Evolutionary conservation across 2,888 invertebrate species (phyloP).

Genomic region (Myopa tessellatipennis): DNA sequence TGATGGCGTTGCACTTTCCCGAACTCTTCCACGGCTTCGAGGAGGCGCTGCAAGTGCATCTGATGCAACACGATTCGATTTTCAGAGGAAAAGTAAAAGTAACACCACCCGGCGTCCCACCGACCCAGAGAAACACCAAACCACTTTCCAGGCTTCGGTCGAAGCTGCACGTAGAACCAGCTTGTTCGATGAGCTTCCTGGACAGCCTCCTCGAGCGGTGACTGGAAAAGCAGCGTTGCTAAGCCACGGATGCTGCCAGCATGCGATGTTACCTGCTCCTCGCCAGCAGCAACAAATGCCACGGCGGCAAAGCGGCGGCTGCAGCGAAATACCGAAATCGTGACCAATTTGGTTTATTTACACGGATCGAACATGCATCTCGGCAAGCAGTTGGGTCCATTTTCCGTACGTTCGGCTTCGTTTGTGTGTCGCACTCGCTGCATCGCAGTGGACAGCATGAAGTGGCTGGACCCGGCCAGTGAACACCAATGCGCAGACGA

Average conservation of each 20-base stretch:
- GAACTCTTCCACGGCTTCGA: background rate
- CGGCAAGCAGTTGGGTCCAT: conserved; percentile 47
- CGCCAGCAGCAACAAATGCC: conserved; percentile 28
- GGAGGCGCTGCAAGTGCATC: background rate
- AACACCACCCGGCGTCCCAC: background rate
- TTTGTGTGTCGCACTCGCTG: background rate
- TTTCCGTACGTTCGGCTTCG: background rate
- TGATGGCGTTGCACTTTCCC: background rate
- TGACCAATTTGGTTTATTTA: conserved; percentile 69
- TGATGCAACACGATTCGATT: background rate
- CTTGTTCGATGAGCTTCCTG: conserved; percentile 2
- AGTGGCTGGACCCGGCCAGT: conserved; percentile 22
- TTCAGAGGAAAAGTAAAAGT: conserved; percentile 19
- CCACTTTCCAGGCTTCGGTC: background rate
- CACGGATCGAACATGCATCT: conserved; percentile 66
- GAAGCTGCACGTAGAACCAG: background rate
- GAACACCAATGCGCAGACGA: conserved; percentile 35
- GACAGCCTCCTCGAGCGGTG: conserved; percentile 6
- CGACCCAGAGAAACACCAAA: too few relatives aligned
- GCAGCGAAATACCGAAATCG: conserved; percentile 64
- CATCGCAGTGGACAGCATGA: conserved; percentile 38
- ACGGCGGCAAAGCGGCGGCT: conserved; percentile 48
- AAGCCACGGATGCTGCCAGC: background rate
- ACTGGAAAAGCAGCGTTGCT: background rate
- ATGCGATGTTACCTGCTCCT: conserved; percentile 12